A percentile compares a stretch with the other conserved stretches of the same genome.
Evolutionary conservation across 1,140 invertebrate species (phyloP).

Genomic region (Achroia grisella): DNA sequence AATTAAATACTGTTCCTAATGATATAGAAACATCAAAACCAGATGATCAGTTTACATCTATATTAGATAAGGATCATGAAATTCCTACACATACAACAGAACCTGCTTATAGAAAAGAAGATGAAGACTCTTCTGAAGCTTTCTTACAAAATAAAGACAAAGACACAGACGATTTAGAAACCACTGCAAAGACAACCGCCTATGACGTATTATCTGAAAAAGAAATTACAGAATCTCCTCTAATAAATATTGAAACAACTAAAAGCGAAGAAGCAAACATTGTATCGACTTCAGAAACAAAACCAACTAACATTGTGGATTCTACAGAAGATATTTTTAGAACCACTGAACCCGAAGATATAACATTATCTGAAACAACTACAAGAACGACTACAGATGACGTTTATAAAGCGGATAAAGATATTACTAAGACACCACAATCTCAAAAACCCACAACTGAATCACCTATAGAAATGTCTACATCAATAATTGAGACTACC

Average conservation of each 20-base stretch:
- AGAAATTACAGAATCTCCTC: not conserved
- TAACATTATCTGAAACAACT: not conserved
- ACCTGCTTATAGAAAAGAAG: conserved; percentile 9
- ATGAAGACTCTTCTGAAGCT: conserved; percentile 1
- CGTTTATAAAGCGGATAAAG: not conserved
- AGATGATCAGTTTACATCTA: conserved; percentile 10
- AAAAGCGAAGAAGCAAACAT: too few species aligned
- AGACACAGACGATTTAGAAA: too few species aligned
- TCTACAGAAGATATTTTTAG: too few species aligned
- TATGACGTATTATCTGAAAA: not conserved
- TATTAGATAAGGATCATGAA: conserved; percentile 13
- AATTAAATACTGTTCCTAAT: conserved; percentile 26
- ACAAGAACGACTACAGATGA: not conserved
- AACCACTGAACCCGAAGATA: too few species aligned
- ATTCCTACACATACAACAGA: conserved; percentile 11
- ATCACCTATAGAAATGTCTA: conserved; percentile 5
- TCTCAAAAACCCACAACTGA: conserved; percentile 2
- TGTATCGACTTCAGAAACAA: too few species aligned
- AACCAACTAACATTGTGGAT: too few species aligned
- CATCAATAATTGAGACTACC: not conserved
- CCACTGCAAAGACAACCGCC: too few species aligned
- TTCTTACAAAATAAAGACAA: too few species aligned
- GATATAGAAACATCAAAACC: conserved; percentile 12
- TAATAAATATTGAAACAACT: too few species aligned
- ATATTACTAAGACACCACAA: not conserved